These are phyloP conservation scores for Halcyon senegalensis DNA, from an alignment of 2,113 vertebrate genomes.

Conservation along the genomic window DNA sequence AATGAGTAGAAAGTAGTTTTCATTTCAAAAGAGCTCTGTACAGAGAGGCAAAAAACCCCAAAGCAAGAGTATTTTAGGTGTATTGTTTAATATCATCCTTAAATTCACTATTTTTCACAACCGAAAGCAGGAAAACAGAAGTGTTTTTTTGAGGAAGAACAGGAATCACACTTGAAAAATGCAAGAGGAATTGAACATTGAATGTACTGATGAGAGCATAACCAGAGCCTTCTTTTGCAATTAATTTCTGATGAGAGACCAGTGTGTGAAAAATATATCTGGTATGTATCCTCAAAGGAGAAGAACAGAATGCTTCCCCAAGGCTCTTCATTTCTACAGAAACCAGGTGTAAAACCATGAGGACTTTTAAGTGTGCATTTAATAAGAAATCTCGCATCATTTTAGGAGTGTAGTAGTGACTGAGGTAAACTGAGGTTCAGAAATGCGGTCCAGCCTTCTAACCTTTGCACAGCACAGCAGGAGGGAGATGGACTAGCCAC, in stretches of 20 bases:
- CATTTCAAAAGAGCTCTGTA: background rate
- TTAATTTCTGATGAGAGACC: background rate
- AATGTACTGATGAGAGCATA: background rate
- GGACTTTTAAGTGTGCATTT: background rate
- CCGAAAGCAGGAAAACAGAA: background rate
- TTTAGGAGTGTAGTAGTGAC: background rate
- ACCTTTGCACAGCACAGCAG: background rate
- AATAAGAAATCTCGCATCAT: background rate
- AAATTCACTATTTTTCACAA: background rate
- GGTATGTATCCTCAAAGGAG: background rate
- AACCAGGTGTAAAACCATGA: background rate
- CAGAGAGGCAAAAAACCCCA: background rate
- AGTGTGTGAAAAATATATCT: background rate
- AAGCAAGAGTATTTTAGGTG: background rate
- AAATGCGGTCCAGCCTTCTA: background rate
- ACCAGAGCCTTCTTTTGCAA: background rate
- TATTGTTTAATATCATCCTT: background rate
- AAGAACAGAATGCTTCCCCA: background rate
- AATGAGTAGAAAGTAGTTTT: background rate
- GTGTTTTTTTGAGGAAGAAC: background rate
- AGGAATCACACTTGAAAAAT: background rate
- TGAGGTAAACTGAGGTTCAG: background rate
- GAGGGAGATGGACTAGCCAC: background rate
- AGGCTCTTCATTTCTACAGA: background rate
- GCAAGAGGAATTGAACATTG: background rate